These are phyloP conservation scores for Morpho helenor DNA, from an alignment of 2,888 invertebrate genomes.

Conservation along the genomic window DNA sequence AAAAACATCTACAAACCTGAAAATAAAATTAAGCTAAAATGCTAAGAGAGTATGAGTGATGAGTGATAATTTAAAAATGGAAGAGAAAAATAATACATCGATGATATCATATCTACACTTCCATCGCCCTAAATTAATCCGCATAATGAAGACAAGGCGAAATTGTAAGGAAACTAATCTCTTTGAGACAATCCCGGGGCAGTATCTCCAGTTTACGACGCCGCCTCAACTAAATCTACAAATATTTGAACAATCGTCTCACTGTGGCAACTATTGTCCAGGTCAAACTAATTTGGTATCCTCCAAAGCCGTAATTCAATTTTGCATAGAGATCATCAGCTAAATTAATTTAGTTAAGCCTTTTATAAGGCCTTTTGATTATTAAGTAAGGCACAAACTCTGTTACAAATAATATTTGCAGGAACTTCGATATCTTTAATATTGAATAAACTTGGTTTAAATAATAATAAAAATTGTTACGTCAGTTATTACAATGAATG, in stretches of 20 bases:
- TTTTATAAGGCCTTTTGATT: slow-evolving; percentile 46
- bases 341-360: slow-evolving; percentile 48
- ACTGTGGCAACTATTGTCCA: slow-evolving; percentile 61
- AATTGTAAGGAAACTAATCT: slow-evolving; percentile 67
- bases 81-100: slow-evolving; percentile 1
- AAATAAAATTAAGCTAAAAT: no score
- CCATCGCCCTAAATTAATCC: slow-evolving; percentile 30
- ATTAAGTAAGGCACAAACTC: slow-evolving; percentile 22
- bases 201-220: slow-evolving; percentile 73
- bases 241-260: slow-evolving; percentile 67
- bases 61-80: not conserved
- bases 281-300: slow-evolving; percentile 70
- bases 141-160: slow-evolving; percentile 41
- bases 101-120: not conserved
- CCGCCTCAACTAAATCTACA: slow-evolving; percentile 57
- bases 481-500: no score
- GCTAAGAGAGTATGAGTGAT: no score
- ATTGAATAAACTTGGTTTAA: no score
- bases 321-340: slow-evolving; percentile 58
- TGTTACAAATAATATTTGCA: not conserved
- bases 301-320: slow-evolving; percentile 62
- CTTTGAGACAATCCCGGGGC: slow-evolving; percentile 68
- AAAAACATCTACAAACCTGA: no score
- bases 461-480: no score
- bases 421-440: no score